Evolutionary conservation across 23 tunicate species (phyloP), one percentile per base, ranked within the genome.

Genomic region (Diplosoma virens): DNA sequence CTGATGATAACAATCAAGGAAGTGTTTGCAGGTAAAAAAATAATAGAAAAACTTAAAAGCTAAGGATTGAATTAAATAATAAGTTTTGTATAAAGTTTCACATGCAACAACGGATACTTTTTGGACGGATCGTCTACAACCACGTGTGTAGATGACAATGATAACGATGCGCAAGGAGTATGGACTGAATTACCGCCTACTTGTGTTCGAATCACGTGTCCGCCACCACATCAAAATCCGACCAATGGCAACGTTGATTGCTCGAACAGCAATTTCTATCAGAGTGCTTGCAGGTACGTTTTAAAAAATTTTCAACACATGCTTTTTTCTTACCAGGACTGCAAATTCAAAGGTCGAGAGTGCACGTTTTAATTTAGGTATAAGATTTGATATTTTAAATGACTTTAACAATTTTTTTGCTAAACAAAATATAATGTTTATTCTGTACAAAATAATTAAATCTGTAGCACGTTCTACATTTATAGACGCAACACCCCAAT

Each of bases 241-340:
- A 61, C 71, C 1, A 54, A 80, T 68, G 93, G 93, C 0, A 36
- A 58, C 27, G 82, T 87, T 23, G 34, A 30, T 14, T 87, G 93
- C 59, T 32, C 82, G 14, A 37, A 67, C 23, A 61, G 28, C 14
- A 87, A 87, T 61, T 32, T 28, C 20, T 25, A 47, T 34, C 86
- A 71, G 18, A 87, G 93, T 59, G 78, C 22, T 26, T 80, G 84
- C 77, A 47, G 59, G 83, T 73, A 18, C 6, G 35, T 6, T n/a
- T n/a, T n/a, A n/a, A n/a, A n/a, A n/a, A n/a, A n/a, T n/a, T n/a
- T n/a, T n/a, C n/a, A n/a, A n/a, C n/a, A n/a, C n/a, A n/a, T n/a
- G n/a, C n/a, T n/a, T n/a, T n/a, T n/a, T n/a, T n/a, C n/a, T n/a
- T n/a, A n/a, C n/a, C n/a, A n/a, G n/a, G n/a, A n/a, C n/a, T n/a